phyloP scores from a whole-genome alignment of 2,113 vertebrate species.

The Oenanthe melanoleuca region DNA sequence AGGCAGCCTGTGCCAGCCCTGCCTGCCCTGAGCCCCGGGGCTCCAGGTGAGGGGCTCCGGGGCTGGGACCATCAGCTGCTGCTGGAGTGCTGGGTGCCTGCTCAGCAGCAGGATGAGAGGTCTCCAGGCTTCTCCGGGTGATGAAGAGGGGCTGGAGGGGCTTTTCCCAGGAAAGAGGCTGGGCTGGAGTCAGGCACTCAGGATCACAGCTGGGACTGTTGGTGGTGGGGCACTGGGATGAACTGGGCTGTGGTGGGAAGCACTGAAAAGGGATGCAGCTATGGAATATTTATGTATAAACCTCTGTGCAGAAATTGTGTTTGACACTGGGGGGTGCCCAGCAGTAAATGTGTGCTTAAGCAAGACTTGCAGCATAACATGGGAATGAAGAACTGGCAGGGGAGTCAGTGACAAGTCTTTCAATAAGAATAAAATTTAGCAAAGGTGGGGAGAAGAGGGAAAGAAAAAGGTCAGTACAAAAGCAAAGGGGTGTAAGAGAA shows the following conservation, averaged over 20 bases:
- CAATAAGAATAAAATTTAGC: not conserved
- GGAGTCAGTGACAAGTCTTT: not conserved
- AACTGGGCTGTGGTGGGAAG: not conserved
- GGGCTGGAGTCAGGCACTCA: not conserved
- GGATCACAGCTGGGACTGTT: accelerated
- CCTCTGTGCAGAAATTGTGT: not conserved
- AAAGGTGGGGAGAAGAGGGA: not conserved
- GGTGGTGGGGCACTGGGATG: not conserved
- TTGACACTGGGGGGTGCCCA: not conserved
- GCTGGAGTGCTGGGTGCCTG: not conserved
- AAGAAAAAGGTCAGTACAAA: not conserved
- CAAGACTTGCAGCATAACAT: not conserved
- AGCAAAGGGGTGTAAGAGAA: not conserved
- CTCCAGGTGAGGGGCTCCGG: not conserved
- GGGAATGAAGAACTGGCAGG: not conserved
- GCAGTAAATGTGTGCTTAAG: not conserved
- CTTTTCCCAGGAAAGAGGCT: not conserved
- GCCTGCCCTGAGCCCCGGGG: not conserved
- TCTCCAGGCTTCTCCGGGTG: not conserved
- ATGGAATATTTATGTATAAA: not conserved
- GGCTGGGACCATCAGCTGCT: accelerated
- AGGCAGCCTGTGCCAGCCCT: conserved; percentile 30
- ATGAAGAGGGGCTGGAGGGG: not conserved
- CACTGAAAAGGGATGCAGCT: not conserved
- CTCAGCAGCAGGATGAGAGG: not conserved